Evolutionary conservation across 2,797 vertebrate species (phyloP), one percentile per base, ranked within the genome.

Genomic region (Anguilla marmorata): DNA sequence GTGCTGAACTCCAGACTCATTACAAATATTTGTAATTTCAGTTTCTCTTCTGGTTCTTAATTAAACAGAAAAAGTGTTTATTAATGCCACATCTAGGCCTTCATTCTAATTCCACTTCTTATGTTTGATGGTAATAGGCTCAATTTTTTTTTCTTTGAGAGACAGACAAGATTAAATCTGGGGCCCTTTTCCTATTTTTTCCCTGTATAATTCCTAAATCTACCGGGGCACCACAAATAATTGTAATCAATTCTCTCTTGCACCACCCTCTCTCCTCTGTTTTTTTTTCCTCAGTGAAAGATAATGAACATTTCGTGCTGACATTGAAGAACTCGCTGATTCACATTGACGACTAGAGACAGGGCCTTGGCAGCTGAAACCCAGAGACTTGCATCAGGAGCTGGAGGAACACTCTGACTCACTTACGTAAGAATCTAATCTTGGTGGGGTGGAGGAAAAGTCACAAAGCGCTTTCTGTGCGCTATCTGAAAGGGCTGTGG

Each of bases 41-140:
- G 63, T 86, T 86, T 27, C 37, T 72, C 33, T 48, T 86, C 45
- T 86, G 33, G 45, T 24, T 69, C 45, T 72, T 86, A 72, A 86
- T 72, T 85, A 60, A 85, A 33, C 21, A 50, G 79, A 50, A 50
- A 50, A 24, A 48, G 19, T 82, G 41, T 50, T 82, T 82, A 76
- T 50, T 82, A 82, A 82, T 12, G 79, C 50, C 30, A 21, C 21
- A 84, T 84, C 21, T 19, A 58, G 50, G 54, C 52, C 52, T 84
- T 84, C 88, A 91, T 91, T 87, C 86, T 84, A 87, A 91, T 76
- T 63, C 14, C 30, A 90, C 87, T 72, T 89, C 80, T 87, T 87
- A 87, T 89, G 91, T 90, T 91, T 89, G 90, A 89, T 90, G 82
- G 86, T 89, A 92, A 89, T 92, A 89, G 89, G 87, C 87, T 91